Percentiles rank a stretch among this genome's conserved stretches.
phyloP scores from a whole-genome alignment of 2,888 invertebrate species.

The Tubulanus polymorphus region DNA sequence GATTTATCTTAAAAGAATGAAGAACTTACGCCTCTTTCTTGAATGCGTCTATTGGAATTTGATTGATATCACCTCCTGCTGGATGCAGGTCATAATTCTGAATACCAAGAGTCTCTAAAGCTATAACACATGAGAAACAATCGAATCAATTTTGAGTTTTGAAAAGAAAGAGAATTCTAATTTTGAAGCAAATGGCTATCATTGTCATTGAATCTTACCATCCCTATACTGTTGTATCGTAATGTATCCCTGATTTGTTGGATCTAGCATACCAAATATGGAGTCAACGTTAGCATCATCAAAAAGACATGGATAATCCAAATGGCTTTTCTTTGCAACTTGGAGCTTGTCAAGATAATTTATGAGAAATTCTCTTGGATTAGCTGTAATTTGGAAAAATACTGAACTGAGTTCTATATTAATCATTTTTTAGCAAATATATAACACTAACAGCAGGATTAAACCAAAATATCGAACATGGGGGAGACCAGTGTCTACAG shows the following conservation, averaged over 20 bases:
- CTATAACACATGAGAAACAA: constrained; percentile 22
- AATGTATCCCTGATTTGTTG: constrained; percentile 42
- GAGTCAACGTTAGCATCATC: constrained; percentile 48
- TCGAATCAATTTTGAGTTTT: background rate
- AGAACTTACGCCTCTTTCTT: constrained; percentile 40
- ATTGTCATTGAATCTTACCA: constrained; percentile 26
- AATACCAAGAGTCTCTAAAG: constrained; percentile 39
- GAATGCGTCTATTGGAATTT: constrained; percentile 40
- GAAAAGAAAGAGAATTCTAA: constrained; percentile 1
- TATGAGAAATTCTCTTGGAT: constrained; percentile 45
- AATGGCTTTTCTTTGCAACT: constrained; percentile 32
- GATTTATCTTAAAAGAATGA: background rate
- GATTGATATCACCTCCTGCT: constrained; percentile 33
- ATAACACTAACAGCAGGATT: background rate
- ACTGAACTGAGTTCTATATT: background rate
- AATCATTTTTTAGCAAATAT: background rate
- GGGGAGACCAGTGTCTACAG: too few relatives aligned
- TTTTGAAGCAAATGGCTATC: background rate
- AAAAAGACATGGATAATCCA: constrained; percentile 42
- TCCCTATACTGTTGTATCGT: constrained; percentile 43
- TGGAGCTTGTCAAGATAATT: constrained; percentile 41
- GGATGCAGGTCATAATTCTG: constrained; percentile 30
- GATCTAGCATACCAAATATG: constrained; percentile 50
- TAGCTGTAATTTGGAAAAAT: background rate
- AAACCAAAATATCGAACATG: too few relatives aligned